These are phyloP conservation scores for Lepidothrix coronata DNA, from an alignment of 2,113 vertebrate genomes.

Conservation along the genomic window DNA sequence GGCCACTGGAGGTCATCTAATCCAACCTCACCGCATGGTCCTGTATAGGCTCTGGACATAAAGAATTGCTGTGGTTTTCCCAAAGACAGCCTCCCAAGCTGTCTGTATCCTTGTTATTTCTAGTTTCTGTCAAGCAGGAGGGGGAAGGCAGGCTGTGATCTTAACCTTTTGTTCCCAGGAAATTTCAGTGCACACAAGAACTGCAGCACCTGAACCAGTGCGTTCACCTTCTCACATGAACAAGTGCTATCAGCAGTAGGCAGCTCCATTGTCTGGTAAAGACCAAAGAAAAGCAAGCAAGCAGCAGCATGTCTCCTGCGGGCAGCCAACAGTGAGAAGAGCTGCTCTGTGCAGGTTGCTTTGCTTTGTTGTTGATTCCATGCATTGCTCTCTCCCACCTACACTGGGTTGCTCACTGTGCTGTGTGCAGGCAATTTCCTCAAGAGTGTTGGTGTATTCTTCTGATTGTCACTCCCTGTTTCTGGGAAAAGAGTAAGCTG, in stretches of 20 bases:
- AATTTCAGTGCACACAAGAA: neutral
- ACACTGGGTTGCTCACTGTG: fast-evolving
- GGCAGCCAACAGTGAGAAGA: neutral
- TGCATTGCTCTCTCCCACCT: too few species aligned
- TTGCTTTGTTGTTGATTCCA: neutral
- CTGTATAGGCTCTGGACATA: neutral
- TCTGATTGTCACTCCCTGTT: neutral
- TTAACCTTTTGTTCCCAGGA: neutral
- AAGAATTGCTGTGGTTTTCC: neutral
- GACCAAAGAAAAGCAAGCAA: too few species aligned
- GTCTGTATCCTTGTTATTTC: neutral
- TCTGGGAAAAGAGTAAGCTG: neutral
- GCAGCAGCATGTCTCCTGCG: neutral
- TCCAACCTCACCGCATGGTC: neutral
- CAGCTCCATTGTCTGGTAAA: neutral
- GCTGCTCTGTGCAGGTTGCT: neutral
- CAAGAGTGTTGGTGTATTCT: neutral
- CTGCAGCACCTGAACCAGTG: neutral
- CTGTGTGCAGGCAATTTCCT: fast-evolving
- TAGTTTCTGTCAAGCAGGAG: neutral
- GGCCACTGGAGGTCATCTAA: neutral
- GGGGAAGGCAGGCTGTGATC: neutral
- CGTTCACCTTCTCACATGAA: neutral
- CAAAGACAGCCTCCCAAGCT: neutral
- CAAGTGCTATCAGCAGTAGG: neutral